Conservation (phyloP, 2,113 vertebrate genomes). For the Strigops habroptila region DNA sequence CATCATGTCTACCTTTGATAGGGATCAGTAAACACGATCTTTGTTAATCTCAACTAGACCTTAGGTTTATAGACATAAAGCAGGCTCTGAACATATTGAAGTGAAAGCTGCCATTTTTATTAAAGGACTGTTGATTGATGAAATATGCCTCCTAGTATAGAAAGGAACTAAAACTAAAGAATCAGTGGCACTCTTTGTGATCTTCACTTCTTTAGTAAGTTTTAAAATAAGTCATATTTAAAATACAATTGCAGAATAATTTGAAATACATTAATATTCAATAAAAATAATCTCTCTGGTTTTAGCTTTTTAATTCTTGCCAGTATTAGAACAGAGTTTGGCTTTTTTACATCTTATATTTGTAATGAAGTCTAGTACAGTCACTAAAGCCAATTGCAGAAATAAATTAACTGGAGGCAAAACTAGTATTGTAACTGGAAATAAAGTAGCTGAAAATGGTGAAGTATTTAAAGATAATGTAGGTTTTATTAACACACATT, state of each 20-base stretch:
- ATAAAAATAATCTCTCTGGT: neutral
- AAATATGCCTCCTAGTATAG: neutral
- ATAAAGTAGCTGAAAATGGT: neutral
- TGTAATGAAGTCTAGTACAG: neutral
- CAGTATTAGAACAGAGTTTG: neutral
- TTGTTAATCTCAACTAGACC: neutral
- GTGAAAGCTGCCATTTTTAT: neutral
- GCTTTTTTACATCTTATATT: neutral
- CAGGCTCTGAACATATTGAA: neutral
- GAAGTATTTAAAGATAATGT: neutral
- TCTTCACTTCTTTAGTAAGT: neutral
- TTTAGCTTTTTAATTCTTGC: neutral
- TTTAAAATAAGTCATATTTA: neutral
- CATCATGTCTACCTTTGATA: neutral
- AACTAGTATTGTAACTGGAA: neutral
- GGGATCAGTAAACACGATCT: neutral
- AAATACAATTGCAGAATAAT: neutral
- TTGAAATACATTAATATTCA: neutral
- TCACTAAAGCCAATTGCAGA: neutral
- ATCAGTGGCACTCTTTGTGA: neutral
- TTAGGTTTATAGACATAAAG: neutral
- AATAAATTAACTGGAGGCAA: neutral
- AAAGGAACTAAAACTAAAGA: neutral
- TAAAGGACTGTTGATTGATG: neutral
- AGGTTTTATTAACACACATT: neutral